Percentiles rank a stretch among this genome's conserved stretches.
Evolutionary conservation across 2,888 invertebrate species (phyloP).

Genomic region (Eustalomyia histrio): DNA sequence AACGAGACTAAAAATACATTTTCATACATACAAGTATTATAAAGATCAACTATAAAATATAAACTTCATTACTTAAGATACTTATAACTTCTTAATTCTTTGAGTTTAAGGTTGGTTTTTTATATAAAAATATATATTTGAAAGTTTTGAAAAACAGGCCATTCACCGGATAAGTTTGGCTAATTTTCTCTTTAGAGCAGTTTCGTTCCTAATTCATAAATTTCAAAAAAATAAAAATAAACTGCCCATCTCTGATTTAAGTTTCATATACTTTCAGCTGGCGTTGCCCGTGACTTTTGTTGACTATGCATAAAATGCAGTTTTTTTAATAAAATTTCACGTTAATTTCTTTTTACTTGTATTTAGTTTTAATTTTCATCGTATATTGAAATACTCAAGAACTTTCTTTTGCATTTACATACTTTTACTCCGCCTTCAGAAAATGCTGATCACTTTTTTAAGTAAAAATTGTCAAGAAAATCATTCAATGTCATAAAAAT

Average conservation of each 20-base stretch:
- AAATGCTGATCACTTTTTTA: conserved; percentile 37
- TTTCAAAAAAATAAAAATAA: no score
- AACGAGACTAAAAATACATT: no score
- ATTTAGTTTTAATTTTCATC: neutral
- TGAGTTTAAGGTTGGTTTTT: no score
- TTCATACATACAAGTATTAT: no score
- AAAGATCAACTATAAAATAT: no score
- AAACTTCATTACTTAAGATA: no score
- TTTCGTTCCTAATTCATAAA: no score
- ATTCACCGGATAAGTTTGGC: no score
- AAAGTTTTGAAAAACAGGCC: no score
- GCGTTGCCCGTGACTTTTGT: conserved; percentile 77
- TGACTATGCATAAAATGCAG: conserved; percentile 73
- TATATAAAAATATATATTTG: no score
- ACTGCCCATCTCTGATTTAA: neutral
- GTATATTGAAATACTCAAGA: conserved; percentile 23
- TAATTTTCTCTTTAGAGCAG: no score
- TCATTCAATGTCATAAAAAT: conserved; percentile 40
- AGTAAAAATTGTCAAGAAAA: neutral
- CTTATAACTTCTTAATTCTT: no score
- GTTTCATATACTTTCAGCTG: conserved; percentile 4
- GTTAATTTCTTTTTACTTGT: conserved; percentile 55
- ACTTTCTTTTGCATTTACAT: conserved; percentile 51
- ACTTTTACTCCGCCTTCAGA: conserved; percentile 47
- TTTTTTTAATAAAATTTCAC: conserved; percentile 63